These are phyloP conservation scores for Blastobasis adustella DNA, from an alignment of 2,888 invertebrate genomes.

Conservation along the genomic window DNA sequence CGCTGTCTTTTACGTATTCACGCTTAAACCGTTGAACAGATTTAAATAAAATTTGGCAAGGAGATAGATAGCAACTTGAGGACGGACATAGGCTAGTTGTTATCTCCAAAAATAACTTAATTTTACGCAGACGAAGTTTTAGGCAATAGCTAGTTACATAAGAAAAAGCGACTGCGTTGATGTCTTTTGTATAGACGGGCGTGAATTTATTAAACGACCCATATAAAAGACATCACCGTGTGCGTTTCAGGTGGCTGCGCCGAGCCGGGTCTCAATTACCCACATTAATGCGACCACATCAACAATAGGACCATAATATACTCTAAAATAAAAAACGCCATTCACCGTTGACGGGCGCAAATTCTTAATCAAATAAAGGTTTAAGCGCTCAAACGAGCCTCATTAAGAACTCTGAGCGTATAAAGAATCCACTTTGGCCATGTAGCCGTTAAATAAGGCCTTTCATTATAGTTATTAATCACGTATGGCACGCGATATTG, in stretches of 20 bases:
- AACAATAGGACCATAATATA: too few species aligned
- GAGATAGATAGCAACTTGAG: too few species aligned
- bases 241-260: too few species aligned
- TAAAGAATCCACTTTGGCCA: constrained; percentile 14
- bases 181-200: too few species aligned
- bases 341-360: not conserved
- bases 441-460: constrained; percentile 23
- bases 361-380: constrained; percentile 19
- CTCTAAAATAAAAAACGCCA: too few species aligned
- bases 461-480: constrained; percentile 40
- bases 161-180: too few species aligned
- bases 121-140: too few species aligned
- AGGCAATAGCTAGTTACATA: too few species aligned
- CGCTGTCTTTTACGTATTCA: not conserved
- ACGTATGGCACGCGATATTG: constrained; percentile 40
- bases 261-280: too few species aligned
- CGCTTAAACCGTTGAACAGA: not conserved
- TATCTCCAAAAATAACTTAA: too few species aligned
- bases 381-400: constrained; percentile 23
- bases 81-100: not conserved
- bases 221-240: constrained; percentile 12
- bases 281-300: too few species aligned
- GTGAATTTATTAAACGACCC: not conserved
- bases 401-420: constrained; percentile 28
- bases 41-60: not conserved